Evolutionary conservation across 2,888 invertebrate species (phyloP), one percentile per base, ranked within the genome.

Genomic region (Pristionchus exspectatus): DNA sequence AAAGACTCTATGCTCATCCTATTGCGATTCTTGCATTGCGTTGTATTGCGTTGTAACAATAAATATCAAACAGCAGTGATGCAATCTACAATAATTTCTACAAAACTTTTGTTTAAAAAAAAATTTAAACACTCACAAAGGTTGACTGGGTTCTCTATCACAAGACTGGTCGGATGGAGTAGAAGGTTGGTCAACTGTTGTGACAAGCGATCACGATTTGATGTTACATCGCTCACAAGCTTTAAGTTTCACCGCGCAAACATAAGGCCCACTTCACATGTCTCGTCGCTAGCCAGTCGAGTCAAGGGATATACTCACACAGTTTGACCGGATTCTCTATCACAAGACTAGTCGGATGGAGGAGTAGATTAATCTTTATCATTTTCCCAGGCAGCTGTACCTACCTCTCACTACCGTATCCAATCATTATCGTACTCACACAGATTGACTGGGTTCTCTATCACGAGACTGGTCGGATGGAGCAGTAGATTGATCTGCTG

Each of bases 321-420:
- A 99, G 96, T 95, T 99, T 99, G 27, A 98, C 97, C 0, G 99
- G 99, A 96, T 99, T 99, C 95, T 99, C 99, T 21, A 98, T 97
- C 50, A 99, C 98, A 90, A 98, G 96, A 95, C 98, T 98, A 1
- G 98, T 98, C 94, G 98, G 98, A 93, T 98, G 98, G 94, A 99
- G 96, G 97, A 99, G 98, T 96, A 98, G 98, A 95, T 98, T 98
- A 24, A 99, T 96, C 87, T 98, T 21, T 63, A 63, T 21, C 63
- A 21, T 63, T 16, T 5, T 21, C 63, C 63, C 69, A n/a, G 24
- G 69, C 30, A n/a, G n/a, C n/a, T n/a, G n/a, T n/a, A n/a, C n/a
- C n/a, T n/a, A n/a, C n/a, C n/a, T n/a, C n/a, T n/a, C n/a, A n/a
- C n/a, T n/a, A n/a, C n/a, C n/a, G n/a, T n/a, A n/a, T n/a, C n/a